Base-by-base conservation (phyloP, 2,797 vertebrate genomes). In the Mus caroli region DNA sequence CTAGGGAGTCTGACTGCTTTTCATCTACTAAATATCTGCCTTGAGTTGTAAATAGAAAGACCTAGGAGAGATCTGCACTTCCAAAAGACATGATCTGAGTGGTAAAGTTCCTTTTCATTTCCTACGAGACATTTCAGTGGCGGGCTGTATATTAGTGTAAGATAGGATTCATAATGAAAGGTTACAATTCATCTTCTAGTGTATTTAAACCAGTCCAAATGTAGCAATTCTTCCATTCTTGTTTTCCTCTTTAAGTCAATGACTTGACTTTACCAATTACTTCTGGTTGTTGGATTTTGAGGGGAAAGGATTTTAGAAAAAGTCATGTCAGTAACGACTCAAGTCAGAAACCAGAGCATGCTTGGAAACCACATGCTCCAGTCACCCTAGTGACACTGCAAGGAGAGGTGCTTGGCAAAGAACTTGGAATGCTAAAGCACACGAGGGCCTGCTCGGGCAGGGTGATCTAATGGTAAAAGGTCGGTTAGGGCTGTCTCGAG, bases 161-260 rank as follows among this genome's bases (percentile, higher is more conserved):
- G 58, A 71, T 22, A 85, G 37, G 34, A 82, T 96, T 78, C 94
- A 93, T 78, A 86, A 90, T 75, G 34, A 86, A 94, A 92, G 89
- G 20, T 37, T 92, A 54, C 69, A 80, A 87, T 54, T 95, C 40
- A 96, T n/a, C 14, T 95, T 50, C 52, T 87, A 73, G 31, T 69
- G 54, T 87, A 95, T 69, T 87, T 93, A 93, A 89, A 67, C 89
- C 58, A 96, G 67, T 91, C 60, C 92, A 97, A 79, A 91, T 84
- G 90, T 75, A 85, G 22, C 85, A 73, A 88, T 88, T 91, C 93
- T 90, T 78, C 84, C 50, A 92, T 71, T 56, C 64, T 83, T 85
- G 26, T 93, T 92, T 96, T 82, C 85, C 54, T 87, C 43, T 77
- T 88, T 52, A 62, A 80, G 34, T 67, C 56, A 50, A 91, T 34